A percentile compares a stretch with the other conserved stretches of the same genome.
Conservation (phyloP, 1,140 invertebrate species). For the Lutraria rhynchaena region DNA sequence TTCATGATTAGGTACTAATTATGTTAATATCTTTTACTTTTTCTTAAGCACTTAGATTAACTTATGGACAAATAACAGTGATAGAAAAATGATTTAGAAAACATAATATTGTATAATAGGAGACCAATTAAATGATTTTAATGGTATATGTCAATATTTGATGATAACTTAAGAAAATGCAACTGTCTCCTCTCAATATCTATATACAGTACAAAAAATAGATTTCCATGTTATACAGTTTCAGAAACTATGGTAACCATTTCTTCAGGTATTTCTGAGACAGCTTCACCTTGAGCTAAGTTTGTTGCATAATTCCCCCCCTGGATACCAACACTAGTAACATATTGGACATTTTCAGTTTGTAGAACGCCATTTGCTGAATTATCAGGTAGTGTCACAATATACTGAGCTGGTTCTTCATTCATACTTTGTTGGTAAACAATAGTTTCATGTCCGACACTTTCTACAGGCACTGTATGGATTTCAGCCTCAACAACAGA, state of each 20-base stretch:
- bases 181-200: too few relatives aligned
- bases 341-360: conserved; percentile 25
- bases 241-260: conserved; percentile 26
- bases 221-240: too few relatives aligned
- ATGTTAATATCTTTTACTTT: too few relatives aligned
- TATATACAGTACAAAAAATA: too few relatives aligned
- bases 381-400: conserved; percentile 15
- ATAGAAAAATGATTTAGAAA: too few relatives aligned
- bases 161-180: neutral
- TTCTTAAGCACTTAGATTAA: too few relatives aligned
- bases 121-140: too few relatives aligned
- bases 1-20: too few relatives aligned
- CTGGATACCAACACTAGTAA: neutral
- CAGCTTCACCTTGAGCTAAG: conserved; percentile 13
- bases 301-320: conserved; percentile 9
- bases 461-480: conserved; percentile 17
- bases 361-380: conserved; percentile 4
- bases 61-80: too few relatives aligned
- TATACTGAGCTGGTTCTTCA: conserved; percentile 3
- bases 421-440: conserved; percentile 17
- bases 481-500: conserved; percentile 22
- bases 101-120: too few relatives aligned
- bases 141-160: too few relatives aligned
- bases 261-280: conserved; percentile 21
- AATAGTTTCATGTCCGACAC: conserved; percentile 11